Percentiles rank a stretch among this genome's conserved stretches.
phyloP scores from a whole-genome alignment of 2,113 vertebrate genomes.

The Todiramphus chloris region DNA sequence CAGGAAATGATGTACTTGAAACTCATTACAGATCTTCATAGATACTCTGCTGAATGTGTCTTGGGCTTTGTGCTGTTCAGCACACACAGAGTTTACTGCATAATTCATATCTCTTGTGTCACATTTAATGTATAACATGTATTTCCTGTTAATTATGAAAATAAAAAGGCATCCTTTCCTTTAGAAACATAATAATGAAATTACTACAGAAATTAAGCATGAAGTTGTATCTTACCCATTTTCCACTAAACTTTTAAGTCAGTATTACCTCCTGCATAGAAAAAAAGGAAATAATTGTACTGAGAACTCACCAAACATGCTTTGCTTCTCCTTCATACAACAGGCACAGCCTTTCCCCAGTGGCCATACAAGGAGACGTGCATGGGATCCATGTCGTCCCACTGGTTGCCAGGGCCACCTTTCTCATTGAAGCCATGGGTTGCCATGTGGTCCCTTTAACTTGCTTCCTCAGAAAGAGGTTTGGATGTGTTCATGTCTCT shows the following conservation, averaged over 20 bases:
- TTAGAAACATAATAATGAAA: slow-evolving; percentile 67
- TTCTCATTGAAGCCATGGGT: neutral
- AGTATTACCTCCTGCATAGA: slow-evolving; percentile 1
- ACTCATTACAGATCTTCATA: slow-evolving; percentile 76
- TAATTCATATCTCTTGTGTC: slow-evolving; percentile 82
- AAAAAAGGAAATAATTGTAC: neutral
- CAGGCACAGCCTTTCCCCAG: neutral
- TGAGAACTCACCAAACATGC: neutral
- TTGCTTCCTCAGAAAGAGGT: neutral
- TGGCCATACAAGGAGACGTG: neutral
- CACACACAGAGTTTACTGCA: slow-evolving; percentile 70
- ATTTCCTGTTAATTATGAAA: slow-evolving; percentile 80
- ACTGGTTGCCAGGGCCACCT: neutral
- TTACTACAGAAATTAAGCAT: slow-evolving; percentile 54
- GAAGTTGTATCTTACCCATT: neutral
- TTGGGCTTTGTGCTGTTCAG: slow-evolving; percentile 75
- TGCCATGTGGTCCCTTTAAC: neutral
- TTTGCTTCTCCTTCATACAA: neutral
- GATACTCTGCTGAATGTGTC: slow-evolving; percentile 66
- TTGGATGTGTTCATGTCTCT: neutral
- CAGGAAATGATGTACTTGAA: slow-evolving; percentile 82
- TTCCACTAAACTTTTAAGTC: neutral
- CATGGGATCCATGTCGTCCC: neutral
- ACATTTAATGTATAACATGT: slow-evolving; percentile 77
- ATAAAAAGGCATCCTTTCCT: slow-evolving; percentile 67